Conservation (phyloP, 2,113 vertebrate species). For the Gila orcuttii region DNA sequence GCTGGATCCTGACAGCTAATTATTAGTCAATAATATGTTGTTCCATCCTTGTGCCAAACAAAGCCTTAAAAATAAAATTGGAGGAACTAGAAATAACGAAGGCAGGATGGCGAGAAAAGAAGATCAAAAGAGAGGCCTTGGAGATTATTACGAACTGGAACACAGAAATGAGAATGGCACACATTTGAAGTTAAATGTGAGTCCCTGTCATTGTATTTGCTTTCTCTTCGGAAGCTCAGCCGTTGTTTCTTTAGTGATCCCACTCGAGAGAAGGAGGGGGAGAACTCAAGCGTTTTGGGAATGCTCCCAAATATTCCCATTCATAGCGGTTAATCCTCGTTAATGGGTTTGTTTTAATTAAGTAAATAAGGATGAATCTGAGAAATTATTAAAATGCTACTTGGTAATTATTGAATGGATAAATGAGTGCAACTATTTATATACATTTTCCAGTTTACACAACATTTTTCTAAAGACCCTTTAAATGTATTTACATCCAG, state of each 20-base stretch:
- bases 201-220: slow-evolving; percentile 55
- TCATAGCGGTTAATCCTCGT: slow-evolving; percentile 76
- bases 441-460: slow-evolving; percentile 33
- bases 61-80: slow-evolving; percentile 13
- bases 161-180: slow-evolving; percentile 59
- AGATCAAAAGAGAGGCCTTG: slow-evolving; percentile 30
- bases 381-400: slow-evolving; percentile 73
- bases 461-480: background rate
- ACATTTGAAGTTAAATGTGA: slow-evolving; percentile 68
- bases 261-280: slow-evolving; percentile 70
- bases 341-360: slow-evolving; percentile 80
- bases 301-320: slow-evolving; percentile 72
- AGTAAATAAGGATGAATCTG: slow-evolving; percentile 73
- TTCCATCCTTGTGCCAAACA: background rate
- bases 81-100: background rate
- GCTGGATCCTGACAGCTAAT: slow-evolving; percentile 45
- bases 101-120: background rate
- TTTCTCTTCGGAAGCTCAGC: slow-evolving; percentile 65
- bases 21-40: slow-evolving; percentile 42
- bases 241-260: slow-evolving; percentile 65
- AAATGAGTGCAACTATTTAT: slow-evolving; percentile 65
- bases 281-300: slow-evolving; percentile 70
- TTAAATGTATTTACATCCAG: background rate
- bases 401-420: slow-evolving; percentile 72
- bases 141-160: slow-evolving; percentile 64